Evolutionary conservation across 1,140 invertebrate genomes (phyloP), one percentile per base, ranked within the genome.

Genomic region (Diorhabda elongata): DNA sequence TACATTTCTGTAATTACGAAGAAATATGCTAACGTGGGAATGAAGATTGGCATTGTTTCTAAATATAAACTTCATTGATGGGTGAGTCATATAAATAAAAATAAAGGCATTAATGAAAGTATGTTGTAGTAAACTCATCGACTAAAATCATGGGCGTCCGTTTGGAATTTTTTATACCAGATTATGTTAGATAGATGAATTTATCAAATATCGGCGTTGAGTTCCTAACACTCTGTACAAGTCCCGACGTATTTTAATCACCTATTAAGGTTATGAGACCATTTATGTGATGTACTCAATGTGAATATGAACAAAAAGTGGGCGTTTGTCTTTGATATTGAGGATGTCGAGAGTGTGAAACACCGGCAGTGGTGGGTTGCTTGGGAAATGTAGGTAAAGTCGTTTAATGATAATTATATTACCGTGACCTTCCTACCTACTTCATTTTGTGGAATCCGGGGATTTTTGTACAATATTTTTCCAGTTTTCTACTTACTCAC

Each of bases 1-100:
- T 52, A 52, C 47, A 52, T 52, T 52, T 52, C 47, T 52, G 47
- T 52, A 52, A 52, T 52, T 52, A 52, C n/a, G 47, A 52, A 52
- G 47, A 52, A 52, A 52, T 52, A 52, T 52, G 47, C 47, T 6
- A 52, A 52, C 47, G 47, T 52, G 47, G 47, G 47, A 52, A 52
- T 52, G 47, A 52, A 52, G 4, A 52, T 52, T 52, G 47, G 47
- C 47, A 52, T 52, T 52, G 47, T 52, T 52, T 52, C 47, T 52
- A 52, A 52, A 52, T 52, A 52, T 52, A n/a, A 52, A 52, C 47
- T 52, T 52, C 47, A 52, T 52, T 52, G 47, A 52, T 52, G 47
- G 47, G 47, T 52, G 47, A 52, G 3, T 52, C 47, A 52, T 52
- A 52, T 52, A 52, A 52, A 52, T 52, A 52, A 52, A 52, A 52